Conservation (phyloP, 2,888 invertebrate genomes). For the Anticlea derivata region DNA sequence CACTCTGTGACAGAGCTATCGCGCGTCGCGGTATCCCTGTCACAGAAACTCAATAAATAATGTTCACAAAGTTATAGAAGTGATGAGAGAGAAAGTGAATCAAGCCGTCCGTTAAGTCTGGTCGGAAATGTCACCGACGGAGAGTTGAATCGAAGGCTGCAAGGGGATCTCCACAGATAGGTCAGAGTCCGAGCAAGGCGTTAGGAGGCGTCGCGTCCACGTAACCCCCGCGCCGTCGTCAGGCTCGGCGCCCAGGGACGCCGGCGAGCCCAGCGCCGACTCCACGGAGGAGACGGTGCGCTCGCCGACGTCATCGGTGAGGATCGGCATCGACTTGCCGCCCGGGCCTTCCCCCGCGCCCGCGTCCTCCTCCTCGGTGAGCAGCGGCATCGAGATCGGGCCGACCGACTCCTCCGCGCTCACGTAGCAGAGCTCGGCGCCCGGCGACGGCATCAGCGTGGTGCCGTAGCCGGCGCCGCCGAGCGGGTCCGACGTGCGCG, state of each 20-base stretch:
- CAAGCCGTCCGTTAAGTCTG: conserved; percentile 50
- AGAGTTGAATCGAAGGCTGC: conserved; percentile 68
- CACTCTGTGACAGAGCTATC: too few species aligned
- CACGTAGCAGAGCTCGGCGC: conserved; percentile 64
- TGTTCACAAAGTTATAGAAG: conserved; percentile 7
- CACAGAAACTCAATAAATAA: conserved; percentile 1
- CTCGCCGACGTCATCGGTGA: conserved; percentile 64
- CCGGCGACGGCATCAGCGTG: conserved; percentile 57
- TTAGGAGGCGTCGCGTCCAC: conserved; percentile 64
- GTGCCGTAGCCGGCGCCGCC: conserved; percentile 55
- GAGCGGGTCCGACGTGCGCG: conserved; percentile 73
- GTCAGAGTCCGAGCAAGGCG: conserved; percentile 69
- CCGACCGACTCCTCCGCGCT: conserved; percentile 61
- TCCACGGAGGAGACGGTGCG: conserved; percentile 40
- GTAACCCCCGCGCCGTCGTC: conserved; percentile 50
- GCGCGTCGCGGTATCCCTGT: not conserved
- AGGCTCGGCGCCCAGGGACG: conserved; percentile 48
- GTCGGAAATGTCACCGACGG: conserved; percentile 60
- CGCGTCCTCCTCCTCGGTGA: conserved; percentile 75
- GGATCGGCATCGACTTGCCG: conserved; percentile 72
- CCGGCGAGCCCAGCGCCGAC: conserved; percentile 16
- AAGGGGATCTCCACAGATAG: conserved; percentile 71
- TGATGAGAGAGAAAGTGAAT: not conserved
- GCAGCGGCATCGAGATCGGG: conserved; percentile 84
- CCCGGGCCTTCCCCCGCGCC: conserved; percentile 21